Base-by-base conservation (phyloP, 2,113 vertebrate genomes). In the Gopherus flavomarginatus region DNA sequence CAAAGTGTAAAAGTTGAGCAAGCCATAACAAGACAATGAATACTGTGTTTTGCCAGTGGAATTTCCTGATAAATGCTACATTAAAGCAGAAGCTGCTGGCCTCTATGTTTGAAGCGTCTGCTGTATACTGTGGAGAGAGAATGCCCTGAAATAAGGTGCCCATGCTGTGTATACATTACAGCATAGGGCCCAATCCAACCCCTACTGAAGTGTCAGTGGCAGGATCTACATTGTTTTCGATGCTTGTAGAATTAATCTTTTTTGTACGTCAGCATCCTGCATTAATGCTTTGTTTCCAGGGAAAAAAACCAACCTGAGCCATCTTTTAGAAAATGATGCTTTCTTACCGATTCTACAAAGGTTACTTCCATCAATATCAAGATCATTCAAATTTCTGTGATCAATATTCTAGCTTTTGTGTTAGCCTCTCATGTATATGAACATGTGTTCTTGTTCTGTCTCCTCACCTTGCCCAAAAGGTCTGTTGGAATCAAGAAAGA, bases 51-150 rank as follows among this genome's bases (percentile, higher is more conserved):
- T 93, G 91, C 89, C 93, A 91, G 78, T 57, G 44, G 0, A 75
- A 31, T 83, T 92, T 89, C 91, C 93, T 92, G 62, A 94, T 97
- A 94, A 96, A 96, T 96, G 90, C 57, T 94, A 90, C 69, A 86
- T 94, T 94, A 92, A 90, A 95, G 94, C 86, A 53, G 92, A 85
- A 81, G 86, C 92, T 93, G 82, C 82, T 91, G 77, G 69, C 88
- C 90, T 79, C 90, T 90, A 38, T 57, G 57, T 65, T 93, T 44
- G 0, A 17, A 87, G 26, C 44, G 44, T 50, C 91, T 88, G 78
- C 35, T 59, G 27, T 35, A 10, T 79, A n/a, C 22, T 47, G 26
- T 57, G 14, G 53, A 59, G 38, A 81, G 87, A 53, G 85, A 85
- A 90, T 38, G 83, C 16, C 62, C 87, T 89, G 87, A 65, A 93